Percentiles rank a stretch among this genome's conserved stretches.
phyloP scores from a whole-genome alignment of 2,113 vertebrate species.

The Tursiops truncatus region DNA sequence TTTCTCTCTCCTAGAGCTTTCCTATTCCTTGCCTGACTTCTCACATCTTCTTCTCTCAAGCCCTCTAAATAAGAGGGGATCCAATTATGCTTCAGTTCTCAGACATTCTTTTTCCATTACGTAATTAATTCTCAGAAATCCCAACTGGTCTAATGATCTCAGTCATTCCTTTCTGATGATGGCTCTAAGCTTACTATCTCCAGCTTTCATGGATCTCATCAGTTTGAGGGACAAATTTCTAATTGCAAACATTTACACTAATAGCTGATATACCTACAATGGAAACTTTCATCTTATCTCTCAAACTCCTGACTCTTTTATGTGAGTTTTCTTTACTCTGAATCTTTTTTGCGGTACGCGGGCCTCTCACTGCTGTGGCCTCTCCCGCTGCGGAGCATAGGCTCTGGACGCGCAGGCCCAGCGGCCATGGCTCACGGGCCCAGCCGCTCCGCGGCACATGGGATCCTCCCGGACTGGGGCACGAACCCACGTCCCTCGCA shows the following conservation, averaged over 20 bases:
- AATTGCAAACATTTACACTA: neutral
- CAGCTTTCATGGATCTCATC: neutral
- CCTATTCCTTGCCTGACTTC: neutral
- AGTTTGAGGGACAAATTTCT: neutral
- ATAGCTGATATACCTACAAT: neutral
- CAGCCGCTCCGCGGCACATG: too few species aligned
- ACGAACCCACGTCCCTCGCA: too few species aligned
- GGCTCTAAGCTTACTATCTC: neutral
- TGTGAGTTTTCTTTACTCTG: neutral
- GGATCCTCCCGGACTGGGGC: too few species aligned
- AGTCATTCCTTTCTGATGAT: neutral
- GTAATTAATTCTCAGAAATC: conserved; percentile 12
- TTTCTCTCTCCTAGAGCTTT: neutral
- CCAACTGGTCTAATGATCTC: neutral
- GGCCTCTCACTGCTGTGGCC: too few species aligned
- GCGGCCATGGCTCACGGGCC: too few species aligned
- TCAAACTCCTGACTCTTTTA: neutral
- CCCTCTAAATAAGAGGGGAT: neutral
- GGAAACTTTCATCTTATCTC: neutral
- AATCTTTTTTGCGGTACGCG: neutral
- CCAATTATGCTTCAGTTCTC: neutral
- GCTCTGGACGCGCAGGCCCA: too few species aligned
- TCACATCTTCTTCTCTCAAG: neutral
- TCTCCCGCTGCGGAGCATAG: too few species aligned
- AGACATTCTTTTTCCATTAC: neutral